Conservation (phyloP, 1,140 invertebrate species). For the Samia ricini region DNA sequence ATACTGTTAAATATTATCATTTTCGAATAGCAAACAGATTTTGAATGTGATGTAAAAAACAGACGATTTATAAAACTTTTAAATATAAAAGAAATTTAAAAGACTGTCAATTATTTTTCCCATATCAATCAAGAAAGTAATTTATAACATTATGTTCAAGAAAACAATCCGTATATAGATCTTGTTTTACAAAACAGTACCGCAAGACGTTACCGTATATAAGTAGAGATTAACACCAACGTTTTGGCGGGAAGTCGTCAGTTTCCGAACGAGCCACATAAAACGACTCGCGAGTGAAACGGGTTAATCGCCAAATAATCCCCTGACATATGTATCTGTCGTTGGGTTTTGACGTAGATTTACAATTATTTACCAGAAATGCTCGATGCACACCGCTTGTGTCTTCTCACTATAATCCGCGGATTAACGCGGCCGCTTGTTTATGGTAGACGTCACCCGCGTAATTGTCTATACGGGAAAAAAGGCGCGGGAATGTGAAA, state of each 20-base stretch:
- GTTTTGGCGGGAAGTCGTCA: slow-evolving; percentile 54
- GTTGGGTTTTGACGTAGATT: slow-evolving; percentile 72
- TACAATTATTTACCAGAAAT: slow-evolving; percentile 73
- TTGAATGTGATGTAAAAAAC: too few species aligned
- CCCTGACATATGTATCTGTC: slow-evolving; percentile 71
- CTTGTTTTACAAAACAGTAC: slow-evolving; percentile 37
- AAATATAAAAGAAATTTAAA: not conserved
- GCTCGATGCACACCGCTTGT: slow-evolving; percentile 44
- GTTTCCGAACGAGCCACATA: slow-evolving; percentile 44
- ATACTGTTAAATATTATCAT: too few species aligned
- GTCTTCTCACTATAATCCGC: slow-evolving; percentile 56
- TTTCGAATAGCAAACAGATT: not conserved
- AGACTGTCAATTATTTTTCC: not conserved
- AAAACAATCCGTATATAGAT: slow-evolving; percentile 54
- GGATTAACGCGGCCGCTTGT: slow-evolving; percentile 57
- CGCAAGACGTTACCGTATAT: slow-evolving; percentile 50
- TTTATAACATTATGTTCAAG: not conserved
- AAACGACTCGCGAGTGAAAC: slow-evolving; percentile 50
- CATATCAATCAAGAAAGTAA: not conserved
- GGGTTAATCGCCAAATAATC: slow-evolving; percentile 64
- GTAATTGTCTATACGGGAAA: slow-evolving; percentile 62
- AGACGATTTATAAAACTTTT: not conserved
- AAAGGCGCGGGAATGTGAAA: slow-evolving; percentile 47
- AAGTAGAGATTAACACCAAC: slow-evolving; percentile 50
- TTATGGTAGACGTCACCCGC: slow-evolving; percentile 51